These are phyloP conservation scores for Incurvaria masculella DNA, from an alignment of 2,888 invertebrate genomes.

Conservation along the genomic window DNA sequence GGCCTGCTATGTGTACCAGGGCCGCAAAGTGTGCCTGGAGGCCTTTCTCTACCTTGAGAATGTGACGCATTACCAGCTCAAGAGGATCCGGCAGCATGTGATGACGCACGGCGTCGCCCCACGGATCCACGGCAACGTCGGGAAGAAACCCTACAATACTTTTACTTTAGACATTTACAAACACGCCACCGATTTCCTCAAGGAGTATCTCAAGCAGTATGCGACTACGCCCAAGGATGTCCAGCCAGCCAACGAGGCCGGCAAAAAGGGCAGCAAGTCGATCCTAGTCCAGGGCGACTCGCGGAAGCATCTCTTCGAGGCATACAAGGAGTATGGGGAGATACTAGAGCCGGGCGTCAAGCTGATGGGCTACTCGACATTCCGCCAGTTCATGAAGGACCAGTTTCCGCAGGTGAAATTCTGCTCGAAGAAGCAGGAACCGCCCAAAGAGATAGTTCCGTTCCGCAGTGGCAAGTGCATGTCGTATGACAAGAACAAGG, in stretches of 20 bases:
- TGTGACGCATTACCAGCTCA: slow-evolving; percentile 75
- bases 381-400: slow-evolving; percentile 77
- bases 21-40: slow-evolving; percentile 72
- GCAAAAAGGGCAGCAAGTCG: slow-evolving; percentile 50
- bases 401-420: slow-evolving; percentile 78
- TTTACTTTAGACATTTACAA: slow-evolving; percentile 76
- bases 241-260: slow-evolving; percentile 40
- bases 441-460: slow-evolving; percentile 47
- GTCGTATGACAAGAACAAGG: slow-evolving; percentile 52
- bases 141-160: slow-evolving; percentile 77
- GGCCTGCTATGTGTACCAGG: slow-evolving; percentile 75
- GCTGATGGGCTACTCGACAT: slow-evolving; percentile 77
- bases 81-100: slow-evolving; percentile 73
- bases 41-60: slow-evolving; percentile 77
- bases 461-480: slow-evolving; percentile 56
- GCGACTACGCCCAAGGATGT: slow-evolving; percentile 54
- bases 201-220: slow-evolving; percentile 67
- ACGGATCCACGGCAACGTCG: slow-evolving; percentile 74
- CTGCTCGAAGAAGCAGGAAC: slow-evolving; percentile 57
- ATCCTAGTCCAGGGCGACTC: slow-evolving; percentile 53
- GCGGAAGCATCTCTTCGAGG: slow-evolving; percentile 70
- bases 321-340: slow-evolving; percentile 71
- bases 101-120: slow-evolving; percentile 78
- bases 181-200: slow-evolving; percentile 73
- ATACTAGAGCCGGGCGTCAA: slow-evolving; percentile 67